These are phyloP conservation scores for Suricata suricatta DNA, from an alignment of 2,113 vertebrate species.

Conservation along the genomic window DNA sequence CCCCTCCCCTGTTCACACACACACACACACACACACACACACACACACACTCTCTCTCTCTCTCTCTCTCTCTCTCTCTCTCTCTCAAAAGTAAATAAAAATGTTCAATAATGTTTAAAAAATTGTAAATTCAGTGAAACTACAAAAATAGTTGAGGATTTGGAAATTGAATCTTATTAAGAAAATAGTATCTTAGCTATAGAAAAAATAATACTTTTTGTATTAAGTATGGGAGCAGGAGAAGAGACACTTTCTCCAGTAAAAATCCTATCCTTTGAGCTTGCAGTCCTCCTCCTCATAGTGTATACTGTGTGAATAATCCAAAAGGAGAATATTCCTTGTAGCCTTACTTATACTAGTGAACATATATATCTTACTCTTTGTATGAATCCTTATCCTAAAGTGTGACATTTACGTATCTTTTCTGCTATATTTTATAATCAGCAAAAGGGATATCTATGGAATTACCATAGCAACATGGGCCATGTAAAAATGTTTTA, in stretches of 20 bases:
- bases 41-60: too few relatives aligned
- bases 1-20: too few relatives aligned
- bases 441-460: not conserved
- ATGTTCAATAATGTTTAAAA: not conserved
- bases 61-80: too few relatives aligned
- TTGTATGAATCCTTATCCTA: not conserved
- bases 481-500: slow-evolving; percentile 30
- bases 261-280: not conserved
- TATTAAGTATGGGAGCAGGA: not conserved
- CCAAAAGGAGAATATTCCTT: not conserved
- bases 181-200: not conserved
- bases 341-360: not conserved
- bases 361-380: not conserved
- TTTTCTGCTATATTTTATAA: not conserved
- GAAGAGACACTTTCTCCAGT: not conserved
- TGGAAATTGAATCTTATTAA: not conserved
- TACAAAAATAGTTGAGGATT: not conserved
- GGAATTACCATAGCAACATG: not conserved
- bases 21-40: too few relatives aligned
- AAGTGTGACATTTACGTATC: not conserved
- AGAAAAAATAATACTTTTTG: not conserved
- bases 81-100: too few relatives aligned
- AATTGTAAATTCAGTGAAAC: not conserved
- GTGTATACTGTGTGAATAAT: not conserved
- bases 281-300: not conserved